Conservation (phyloP, 1,140 invertebrate genomes). For the Leptestheria dahalacensis region DNA sequence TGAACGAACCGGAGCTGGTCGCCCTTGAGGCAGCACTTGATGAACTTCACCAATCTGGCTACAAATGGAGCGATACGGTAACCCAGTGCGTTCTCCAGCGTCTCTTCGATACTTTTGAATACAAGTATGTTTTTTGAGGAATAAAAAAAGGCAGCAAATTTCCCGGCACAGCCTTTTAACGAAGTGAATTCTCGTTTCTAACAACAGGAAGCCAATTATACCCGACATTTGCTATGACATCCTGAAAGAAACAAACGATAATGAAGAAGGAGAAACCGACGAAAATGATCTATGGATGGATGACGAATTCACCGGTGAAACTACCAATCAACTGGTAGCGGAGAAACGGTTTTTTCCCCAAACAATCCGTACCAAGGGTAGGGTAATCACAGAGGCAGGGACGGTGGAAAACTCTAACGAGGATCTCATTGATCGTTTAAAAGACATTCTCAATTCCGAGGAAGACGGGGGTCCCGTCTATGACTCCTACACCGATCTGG, state of each 20-base stretch:
- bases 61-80: slow-evolving; percentile 62
- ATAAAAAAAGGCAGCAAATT: no score
- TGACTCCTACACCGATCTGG: slow-evolving; percentile 6
- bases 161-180: background rate
- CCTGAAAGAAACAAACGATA: background rate
- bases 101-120: slow-evolving; percentile 45
- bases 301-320: no score
- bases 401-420: background rate
- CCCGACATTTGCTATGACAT: background rate
- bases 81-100: slow-evolving; percentile 67
- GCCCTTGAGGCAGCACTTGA: slow-evolving; percentile 28
- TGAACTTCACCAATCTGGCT: slow-evolving; percentile 48
- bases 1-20: slow-evolving; percentile 55
- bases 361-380: background rate
- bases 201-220: background rate
- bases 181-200: background rate
- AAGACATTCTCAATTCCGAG: background rate
- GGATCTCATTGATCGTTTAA: background rate
- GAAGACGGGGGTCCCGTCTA: background rate
- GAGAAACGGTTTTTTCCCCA: no score
- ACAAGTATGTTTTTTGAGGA: slow-evolving; percentile 31
- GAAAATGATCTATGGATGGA: no score
- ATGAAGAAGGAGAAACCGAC: background rate
- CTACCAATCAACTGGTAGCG: no score
- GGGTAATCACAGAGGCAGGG: background rate